Percentiles rank a stretch among this genome's conserved stretches.
These are phyloP conservation scores for Sardina pilchardus DNA, from an alignment of 2,113 vertebrate genomes.

Conservation along the genomic window DNA sequence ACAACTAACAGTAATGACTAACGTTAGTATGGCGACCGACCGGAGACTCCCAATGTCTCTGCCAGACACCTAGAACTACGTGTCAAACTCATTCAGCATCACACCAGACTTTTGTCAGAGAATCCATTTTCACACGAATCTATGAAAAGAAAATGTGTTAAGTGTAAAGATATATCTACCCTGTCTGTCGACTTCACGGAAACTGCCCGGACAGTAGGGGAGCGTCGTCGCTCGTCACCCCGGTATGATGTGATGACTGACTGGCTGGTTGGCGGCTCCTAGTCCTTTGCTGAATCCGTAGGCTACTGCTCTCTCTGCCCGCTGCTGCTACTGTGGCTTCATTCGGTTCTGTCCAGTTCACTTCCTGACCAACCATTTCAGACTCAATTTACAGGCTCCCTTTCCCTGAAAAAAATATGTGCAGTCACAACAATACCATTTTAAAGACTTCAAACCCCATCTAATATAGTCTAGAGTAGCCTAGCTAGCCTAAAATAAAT, in stretches of 20 bases:
- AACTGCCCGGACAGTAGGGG: not conserved
- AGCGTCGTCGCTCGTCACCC: not conserved
- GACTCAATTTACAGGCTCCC: not conserved
- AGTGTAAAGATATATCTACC: not conserved
- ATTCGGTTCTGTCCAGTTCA: not conserved
- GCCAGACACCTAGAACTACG: constrained; percentile 27
- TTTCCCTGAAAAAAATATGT: not conserved
- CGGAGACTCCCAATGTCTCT: constrained; percentile 1
- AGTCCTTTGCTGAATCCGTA: not conserved
- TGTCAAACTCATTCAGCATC: constrained; percentile 13
- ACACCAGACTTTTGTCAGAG: not conserved
- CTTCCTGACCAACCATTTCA: not conserved
- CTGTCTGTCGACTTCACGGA: not conserved
- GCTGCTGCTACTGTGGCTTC: not conserved
- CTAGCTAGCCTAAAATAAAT: too few relatives aligned
- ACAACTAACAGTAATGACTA: not conserved
- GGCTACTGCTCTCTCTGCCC: not conserved
- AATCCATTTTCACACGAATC: not conserved
- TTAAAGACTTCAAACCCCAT: not conserved
- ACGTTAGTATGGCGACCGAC: not conserved
- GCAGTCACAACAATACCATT: too few relatives aligned
- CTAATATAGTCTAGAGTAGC: too few relatives aligned
- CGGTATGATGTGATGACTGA: constrained; percentile 9
- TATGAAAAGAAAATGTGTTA: not conserved
- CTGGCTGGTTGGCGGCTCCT: not conserved